Evolutionary conservation across 1,140 invertebrate genomes (phyloP).

Genomic region (Brachystomella parvula): DNA sequence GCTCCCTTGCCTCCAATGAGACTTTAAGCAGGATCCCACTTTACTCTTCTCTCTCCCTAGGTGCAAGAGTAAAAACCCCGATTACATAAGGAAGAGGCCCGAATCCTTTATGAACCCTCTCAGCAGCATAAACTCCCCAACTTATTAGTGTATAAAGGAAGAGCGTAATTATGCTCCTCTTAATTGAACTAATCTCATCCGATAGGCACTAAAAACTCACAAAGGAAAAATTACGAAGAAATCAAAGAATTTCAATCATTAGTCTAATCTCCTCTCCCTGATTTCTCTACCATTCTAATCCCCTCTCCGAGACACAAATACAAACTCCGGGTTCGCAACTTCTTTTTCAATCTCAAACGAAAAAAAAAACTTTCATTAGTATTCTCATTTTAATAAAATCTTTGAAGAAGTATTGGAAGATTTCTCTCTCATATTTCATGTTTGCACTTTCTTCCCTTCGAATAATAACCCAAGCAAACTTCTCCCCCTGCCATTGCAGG

Average conservation of each 20-base stretch:
- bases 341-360: no score
- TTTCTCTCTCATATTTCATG: no score
- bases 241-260: neutral
- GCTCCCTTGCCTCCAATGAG: constrained; percentile 33
- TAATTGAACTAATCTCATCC: constrained; percentile 1
- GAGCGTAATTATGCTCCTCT: neutral
- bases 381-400: no score
- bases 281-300: neutral
- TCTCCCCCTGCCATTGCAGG: no score
- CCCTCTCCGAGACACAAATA: no score
- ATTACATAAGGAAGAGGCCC: neutral
- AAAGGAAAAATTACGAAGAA: neutral
- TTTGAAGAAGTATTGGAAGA: no score
- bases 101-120: neutral
- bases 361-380: no score
- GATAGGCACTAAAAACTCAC: neutral
- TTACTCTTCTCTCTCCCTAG: neutral
- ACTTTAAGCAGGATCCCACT: constrained; percentile 23
- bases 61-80: no score
- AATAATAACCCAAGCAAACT: no score
- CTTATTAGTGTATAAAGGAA: neutral
- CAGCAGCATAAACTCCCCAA: neutral
- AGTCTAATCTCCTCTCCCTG: neutral
- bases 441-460: no score
- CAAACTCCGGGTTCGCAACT: no score